phyloP scores from a whole-genome alignment of 2,888 invertebrate genomes.

The Eupithecia pulchellata region DNA sequence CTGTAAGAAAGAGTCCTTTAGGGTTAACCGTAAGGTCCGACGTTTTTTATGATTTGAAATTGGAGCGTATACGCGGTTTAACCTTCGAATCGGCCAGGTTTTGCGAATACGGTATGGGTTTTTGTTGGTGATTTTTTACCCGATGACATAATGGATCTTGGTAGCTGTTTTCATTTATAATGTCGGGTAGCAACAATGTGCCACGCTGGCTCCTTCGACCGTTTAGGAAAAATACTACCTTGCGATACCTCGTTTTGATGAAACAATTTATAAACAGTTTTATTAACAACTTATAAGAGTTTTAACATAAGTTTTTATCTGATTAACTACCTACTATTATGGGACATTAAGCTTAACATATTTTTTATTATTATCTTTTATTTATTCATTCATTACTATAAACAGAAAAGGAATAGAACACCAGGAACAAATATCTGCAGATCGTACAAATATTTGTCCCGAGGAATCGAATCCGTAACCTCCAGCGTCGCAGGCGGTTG shows the following conservation, averaged over 20 bases:
- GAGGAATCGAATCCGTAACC: too few relatives aligned
- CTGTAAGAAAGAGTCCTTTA: conserved; percentile 73
- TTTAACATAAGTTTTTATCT: neutral
- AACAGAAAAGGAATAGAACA: too few relatives aligned
- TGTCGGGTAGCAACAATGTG: conserved; percentile 44
- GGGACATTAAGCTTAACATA: neutral
- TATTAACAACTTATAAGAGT: too few relatives aligned
- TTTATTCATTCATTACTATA: too few relatives aligned
- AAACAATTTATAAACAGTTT: conserved; percentile 11
- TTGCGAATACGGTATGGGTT: conserved; percentile 42
- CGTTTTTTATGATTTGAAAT: conserved; percentile 60
- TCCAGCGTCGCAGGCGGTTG: too few relatives aligned
- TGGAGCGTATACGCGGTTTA: conserved; percentile 55
- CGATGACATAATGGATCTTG: conserved; percentile 43
- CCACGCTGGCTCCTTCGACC: conserved; percentile 32
- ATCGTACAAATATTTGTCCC: too few relatives aligned
- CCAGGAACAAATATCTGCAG: too few relatives aligned
- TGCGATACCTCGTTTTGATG: conserved; percentile 12
- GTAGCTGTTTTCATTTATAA: conserved; percentile 35
- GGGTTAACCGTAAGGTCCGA: conserved; percentile 77
- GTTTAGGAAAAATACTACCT: conserved; percentile 32
- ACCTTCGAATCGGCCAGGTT: conserved; percentile 52
- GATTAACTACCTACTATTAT: neutral
- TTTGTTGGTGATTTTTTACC: conserved; percentile 54
- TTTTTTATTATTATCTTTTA: too few relatives aligned